A percentile compares a stretch with the other conserved stretches of the same genome.
Evolutionary conservation across 2,113 vertebrate genomes (phyloP).

Genomic region (Hymenochirus boettgeri): DNA sequence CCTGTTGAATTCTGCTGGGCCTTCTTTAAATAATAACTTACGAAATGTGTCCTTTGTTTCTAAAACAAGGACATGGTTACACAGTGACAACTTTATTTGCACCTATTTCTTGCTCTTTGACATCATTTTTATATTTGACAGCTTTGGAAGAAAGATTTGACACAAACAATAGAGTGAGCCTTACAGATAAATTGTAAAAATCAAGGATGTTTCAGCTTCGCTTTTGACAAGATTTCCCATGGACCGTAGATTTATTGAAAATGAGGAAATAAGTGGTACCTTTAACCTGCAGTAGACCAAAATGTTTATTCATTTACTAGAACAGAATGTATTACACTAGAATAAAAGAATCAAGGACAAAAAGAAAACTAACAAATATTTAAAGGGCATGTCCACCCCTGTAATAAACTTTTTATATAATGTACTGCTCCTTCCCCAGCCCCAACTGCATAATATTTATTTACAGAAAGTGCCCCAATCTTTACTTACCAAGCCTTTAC

Average conservation of each 20-base stretch:
- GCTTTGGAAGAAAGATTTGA: slow-evolving; percentile 13
- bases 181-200: slow-evolving; percentile 20
- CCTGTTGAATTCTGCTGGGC: background rate
- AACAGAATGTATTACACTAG: slow-evolving; percentile 7
- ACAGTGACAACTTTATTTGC: slow-evolving; percentile 22
- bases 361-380: slow-evolving; percentile 9
- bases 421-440: no score
- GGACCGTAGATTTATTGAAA: slow-evolving; percentile 12
- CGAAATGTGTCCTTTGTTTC: slow-evolving; percentile 15
- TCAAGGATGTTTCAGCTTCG: slow-evolving; percentile 4
- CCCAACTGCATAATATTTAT: no score
- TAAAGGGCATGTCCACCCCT: no score
- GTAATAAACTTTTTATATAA: no score
- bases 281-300: slow-evolving; percentile 1
- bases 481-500: no score
- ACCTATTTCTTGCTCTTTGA: background rate
- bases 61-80: slow-evolving; percentile 26
- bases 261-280: slow-evolving; percentile 16
- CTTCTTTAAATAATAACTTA: slow-evolving; percentile 11
- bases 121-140: slow-evolving; percentile 18
- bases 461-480: no score
- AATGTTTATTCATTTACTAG: slow-evolving; percentile 20
- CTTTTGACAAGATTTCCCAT: slow-evolving; percentile 28
- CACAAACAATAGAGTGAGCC: slow-evolving; percentile 12
- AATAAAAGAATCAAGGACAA: slow-evolving; percentile 30